Percentiles rank a stretch among this genome's conserved stretches.
Evolutionary conservation across 2,113 vertebrate species (phyloP).

Genomic region (Aleadryas rufinucha): DNA sequence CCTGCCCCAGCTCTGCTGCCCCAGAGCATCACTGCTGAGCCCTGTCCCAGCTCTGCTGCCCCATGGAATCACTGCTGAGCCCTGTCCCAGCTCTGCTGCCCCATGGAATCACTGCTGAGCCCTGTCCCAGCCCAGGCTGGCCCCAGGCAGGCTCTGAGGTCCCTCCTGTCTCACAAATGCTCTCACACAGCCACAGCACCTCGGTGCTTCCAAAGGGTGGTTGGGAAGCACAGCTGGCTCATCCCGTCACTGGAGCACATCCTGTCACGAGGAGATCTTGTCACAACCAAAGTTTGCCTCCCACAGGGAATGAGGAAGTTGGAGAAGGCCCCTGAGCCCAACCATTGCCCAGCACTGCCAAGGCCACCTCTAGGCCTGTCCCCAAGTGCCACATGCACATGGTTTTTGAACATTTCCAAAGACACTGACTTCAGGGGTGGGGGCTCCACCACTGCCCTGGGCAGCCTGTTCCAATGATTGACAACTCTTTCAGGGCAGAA

Average conservation of each 20-base stretch:
- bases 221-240: not conserved
- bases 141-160: not conserved
- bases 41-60: not conserved
- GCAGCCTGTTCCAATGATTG: not conserved
- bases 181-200: not conserved
- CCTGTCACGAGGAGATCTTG: not conserved
- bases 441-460: not conserved
- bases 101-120: too few relatives aligned
- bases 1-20: not conserved
- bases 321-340: not conserved
- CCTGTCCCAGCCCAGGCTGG: not conserved
- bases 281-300: not conserved
- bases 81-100: not conserved
- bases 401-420: not conserved
- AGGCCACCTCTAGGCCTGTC: not conserved
- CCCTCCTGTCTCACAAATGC: accelerated
- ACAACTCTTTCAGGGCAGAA: not conserved
- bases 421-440: too few relatives aligned
- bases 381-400: not conserved
- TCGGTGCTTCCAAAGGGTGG: not conserved
- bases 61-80: too few relatives aligned
- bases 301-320: not conserved
- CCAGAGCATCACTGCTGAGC: too few relatives aligned
- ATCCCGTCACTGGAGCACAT: not conserved
- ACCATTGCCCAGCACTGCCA: not conserved